Conservation (phyloP, 2,797 vertebrate species). For the Mycteria americana region DNA sequence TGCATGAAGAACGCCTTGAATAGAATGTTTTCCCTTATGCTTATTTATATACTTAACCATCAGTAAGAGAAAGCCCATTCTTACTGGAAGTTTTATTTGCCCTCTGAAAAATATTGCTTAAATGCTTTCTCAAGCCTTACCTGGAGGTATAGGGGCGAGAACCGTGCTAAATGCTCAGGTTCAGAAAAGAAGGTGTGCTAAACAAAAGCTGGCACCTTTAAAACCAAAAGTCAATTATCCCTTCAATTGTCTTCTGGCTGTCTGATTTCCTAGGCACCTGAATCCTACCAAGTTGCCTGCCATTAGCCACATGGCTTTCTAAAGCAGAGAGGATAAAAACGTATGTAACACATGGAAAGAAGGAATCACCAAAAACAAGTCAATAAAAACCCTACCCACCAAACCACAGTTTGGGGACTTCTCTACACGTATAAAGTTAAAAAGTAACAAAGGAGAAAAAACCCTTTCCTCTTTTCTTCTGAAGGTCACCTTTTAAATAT, state of each 20-base stretch:
- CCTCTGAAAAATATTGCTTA: not conserved
- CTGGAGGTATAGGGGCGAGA: not conserved
- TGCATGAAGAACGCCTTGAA: not conserved
- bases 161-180: not conserved
- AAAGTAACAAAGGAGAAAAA: not conserved
- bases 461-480: not conserved
- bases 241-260: not conserved
- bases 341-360: not conserved
- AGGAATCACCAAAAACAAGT: not conserved
- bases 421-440: not conserved
- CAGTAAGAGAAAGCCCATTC: not conserved
- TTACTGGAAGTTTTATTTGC: not conserved
- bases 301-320: not conserved
- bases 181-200: not conserved
- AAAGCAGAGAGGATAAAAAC: not conserved
- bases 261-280: not conserved
- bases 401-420: not conserved
- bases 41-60: not conserved
- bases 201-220: not conserved
- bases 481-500: not conserved
- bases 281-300: not conserved
- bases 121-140: not conserved
- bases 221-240: not conserved
- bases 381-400: not conserved
- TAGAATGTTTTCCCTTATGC: not conserved